Percentiles rank a stretch among this genome's conserved stretches.
These are phyloP conservation scores for Uropetala carovei DNA, from an alignment of 2,888 invertebrate genomes.

Conservation along the genomic window DNA sequence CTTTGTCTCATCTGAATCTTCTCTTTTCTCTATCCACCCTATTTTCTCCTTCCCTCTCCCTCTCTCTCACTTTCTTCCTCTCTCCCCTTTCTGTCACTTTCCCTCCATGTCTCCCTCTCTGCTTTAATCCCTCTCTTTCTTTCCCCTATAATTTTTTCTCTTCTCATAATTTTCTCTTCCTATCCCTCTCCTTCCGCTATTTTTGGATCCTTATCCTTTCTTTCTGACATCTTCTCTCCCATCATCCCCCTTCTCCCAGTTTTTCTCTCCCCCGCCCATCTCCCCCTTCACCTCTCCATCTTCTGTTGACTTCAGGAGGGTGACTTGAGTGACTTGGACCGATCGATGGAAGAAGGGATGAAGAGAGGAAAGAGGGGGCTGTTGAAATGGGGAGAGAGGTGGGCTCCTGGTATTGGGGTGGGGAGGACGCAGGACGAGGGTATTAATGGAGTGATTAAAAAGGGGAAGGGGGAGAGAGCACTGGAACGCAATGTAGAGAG, in stretches of 20 bases:
- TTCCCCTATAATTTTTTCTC: not conserved
- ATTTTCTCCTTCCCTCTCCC: not conserved
- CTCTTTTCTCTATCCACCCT: not conserved
- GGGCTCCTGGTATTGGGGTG: not conserved
- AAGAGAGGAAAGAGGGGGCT: not conserved
- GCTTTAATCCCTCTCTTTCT: not conserved
- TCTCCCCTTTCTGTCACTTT: too few relatives aligned
- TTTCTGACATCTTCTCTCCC: not conserved
- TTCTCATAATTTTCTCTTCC: not conserved
- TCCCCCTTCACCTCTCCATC: not conserved
- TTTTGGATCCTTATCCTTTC: too few relatives aligned
- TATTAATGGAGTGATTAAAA: constrained; percentile 32
- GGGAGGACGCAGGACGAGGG: not conserved
- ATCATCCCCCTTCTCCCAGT: not conserved
- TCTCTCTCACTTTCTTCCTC: not conserved
- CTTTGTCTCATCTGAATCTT: not conserved
- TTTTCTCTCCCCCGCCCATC: not conserved
- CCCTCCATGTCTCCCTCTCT: not conserved
- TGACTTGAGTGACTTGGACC: constrained; percentile 25
- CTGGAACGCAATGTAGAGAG: not conserved
- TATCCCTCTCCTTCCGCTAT: too few relatives aligned
- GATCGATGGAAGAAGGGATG: constrained; percentile 10
- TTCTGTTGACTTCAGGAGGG: not conserved
- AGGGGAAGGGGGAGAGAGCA: not conserved
- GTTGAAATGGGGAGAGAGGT: not conserved